Conservation (phyloP, 2,113 vertebrate genomes). For the Semnopithecus entellus region DNA sequence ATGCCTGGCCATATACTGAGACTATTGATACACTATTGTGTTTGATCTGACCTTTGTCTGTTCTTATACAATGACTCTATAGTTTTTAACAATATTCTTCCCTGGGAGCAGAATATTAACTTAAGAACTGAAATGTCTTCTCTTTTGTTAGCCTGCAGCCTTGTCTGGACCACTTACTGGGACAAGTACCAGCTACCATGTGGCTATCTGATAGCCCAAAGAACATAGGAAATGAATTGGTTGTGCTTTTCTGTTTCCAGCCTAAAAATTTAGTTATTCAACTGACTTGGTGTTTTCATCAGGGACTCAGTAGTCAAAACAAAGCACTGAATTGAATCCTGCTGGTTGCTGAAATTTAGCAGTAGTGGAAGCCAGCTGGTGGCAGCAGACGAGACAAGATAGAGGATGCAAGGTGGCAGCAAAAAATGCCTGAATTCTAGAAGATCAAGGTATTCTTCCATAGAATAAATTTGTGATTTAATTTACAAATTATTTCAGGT, state of each 20-base stretch:
- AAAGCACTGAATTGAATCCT: constrained; percentile 62
- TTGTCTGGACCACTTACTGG: constrained; percentile 46
- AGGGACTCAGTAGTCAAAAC: constrained; percentile 61
- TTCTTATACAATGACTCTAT: constrained; percentile 24
- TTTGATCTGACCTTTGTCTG: constrained; percentile 55
- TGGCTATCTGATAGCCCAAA: constrained; percentile 51
- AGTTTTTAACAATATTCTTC: constrained; percentile 41
- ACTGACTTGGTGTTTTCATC: constrained; percentile 53
- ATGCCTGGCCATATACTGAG: not conserved
- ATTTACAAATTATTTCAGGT: constrained; percentile 44
- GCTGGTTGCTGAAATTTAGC: constrained; percentile 63
- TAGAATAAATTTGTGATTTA: constrained; percentile 7
- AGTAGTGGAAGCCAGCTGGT: constrained; percentile 50
- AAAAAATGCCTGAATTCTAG: not conserved
- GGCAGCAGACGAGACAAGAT: constrained; percentile 49
- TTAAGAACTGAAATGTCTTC: constrained; percentile 34
- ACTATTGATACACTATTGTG: not conserved
- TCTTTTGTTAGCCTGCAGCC: constrained; percentile 49
- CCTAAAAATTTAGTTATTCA: constrained; percentile 57
- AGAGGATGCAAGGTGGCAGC: constrained; percentile 22
- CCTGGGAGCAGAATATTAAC: constrained; percentile 37
- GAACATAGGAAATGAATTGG: constrained; percentile 59
- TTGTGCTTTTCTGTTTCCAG: constrained; percentile 56
- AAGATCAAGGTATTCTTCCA: constrained; percentile 34
- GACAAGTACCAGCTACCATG: constrained; percentile 21